Evolutionary conservation across 2,888 invertebrate genomes (phyloP), one percentile per base, ranked within the genome.

Genomic region (Pristionchus entomophagus): DNA sequence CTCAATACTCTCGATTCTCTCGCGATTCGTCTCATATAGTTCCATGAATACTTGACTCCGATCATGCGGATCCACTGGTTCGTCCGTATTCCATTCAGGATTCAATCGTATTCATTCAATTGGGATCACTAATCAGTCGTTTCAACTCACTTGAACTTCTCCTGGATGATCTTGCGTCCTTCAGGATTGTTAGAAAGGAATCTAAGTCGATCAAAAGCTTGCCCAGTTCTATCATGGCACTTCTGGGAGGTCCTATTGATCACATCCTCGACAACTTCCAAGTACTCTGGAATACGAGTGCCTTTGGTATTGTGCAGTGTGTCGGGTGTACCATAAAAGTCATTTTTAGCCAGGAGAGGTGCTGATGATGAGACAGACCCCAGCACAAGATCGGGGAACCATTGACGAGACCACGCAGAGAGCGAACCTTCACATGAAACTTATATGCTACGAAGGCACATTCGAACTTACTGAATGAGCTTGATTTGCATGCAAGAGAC

Each of bases 311-410:
- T 2, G 22, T 51, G 0, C 17, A 19, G 19, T 51, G 3, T 51
- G 19, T 51, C 19, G 19, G 2, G 17, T 51, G 19, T 19, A 96
- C 97, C 96, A 94, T 95, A 95, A 92, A 98, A 98, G 94, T 98
- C 96, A 3, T 96, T 95, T 94, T 96, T 94, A 1, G 97, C 97
- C 86, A 96, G 94, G 32, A 98, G 94, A 0, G 98, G 98, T 0
- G 97, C 97, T 95, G 97, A 97, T 0, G 97, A 96, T 14, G 97
- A 97, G 81, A 98, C 96, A 8, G 97, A 96, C 0, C 96, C 97
- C 93, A 96, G 95, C 2, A 97, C 96, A 35, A 97, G 95, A 94
- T 95, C 94, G 4, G 98, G 97, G 94, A 97, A 98, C 94, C 97
- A 97, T 84, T 96, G 94, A 73, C 97, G 92, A 86, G 94, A 94